These are phyloP conservation scores for Rhabdophis nuchalis DNA, from an alignment of 2,797 vertebrate genomes.

Conservation along the genomic window DNA sequence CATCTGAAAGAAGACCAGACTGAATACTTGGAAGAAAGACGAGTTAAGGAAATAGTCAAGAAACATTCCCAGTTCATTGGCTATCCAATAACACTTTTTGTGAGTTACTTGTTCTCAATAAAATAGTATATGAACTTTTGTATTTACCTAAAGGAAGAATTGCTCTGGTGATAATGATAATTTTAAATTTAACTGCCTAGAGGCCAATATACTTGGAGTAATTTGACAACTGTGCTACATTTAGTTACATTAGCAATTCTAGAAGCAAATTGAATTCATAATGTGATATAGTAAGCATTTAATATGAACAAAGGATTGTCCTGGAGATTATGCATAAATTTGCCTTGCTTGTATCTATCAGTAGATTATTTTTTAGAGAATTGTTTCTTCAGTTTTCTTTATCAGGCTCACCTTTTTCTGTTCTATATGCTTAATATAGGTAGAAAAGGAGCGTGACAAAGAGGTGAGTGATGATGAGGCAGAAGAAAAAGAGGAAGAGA, in stretches of 20 bases:
- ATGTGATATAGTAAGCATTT: not conserved
- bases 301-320: not conserved
- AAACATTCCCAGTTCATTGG: conserved; percentile 98
- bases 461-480: conserved; percentile 92
- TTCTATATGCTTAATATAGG: conserved; percentile 59
- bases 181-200: not conserved
- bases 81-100: conserved; percentile 90
- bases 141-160: not conserved
- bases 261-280: not conserved
- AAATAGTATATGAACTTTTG: not conserved
- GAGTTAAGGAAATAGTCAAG: conserved; percentile 90
- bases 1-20: conserved; percentile 94
- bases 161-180: not conserved
- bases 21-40: conserved; percentile 86
- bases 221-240: not conserved
- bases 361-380: not conserved
- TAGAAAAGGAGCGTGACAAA: conserved; percentile 93
- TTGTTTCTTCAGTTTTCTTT: not conserved
- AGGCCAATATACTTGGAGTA: not conserved
- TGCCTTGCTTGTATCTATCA: not conserved
- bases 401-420: fast-evolving
- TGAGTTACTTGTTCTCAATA: conserved; percentile 65
- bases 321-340: too few relatives aligned
- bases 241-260: not conserved
- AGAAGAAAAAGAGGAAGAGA: conserved; percentile 80